phyloP scores from a whole-genome alignment of 2,113 vertebrate species.

The Oryzias woworae region DNA sequence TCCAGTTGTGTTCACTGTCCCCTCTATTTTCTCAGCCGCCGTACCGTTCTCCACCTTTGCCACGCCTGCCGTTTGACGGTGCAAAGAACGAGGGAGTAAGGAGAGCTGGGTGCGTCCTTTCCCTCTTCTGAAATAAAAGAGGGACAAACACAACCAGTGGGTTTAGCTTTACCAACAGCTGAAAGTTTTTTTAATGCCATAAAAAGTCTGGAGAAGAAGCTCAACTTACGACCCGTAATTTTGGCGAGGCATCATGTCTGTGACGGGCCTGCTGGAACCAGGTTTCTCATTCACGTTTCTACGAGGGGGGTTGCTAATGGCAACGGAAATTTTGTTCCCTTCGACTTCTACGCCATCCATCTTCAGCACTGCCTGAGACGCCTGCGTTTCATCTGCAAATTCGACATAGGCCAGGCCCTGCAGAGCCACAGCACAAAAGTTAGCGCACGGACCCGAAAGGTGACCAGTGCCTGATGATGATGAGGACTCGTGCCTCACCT shows the following conservation, averaged over 20 bases:
- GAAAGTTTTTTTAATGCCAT: no score
- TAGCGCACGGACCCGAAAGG: background rate
- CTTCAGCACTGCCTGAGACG: slow-evolving; percentile 91
- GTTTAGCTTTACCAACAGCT: background rate
- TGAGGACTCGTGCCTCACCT: slow-evolving; percentile 75
- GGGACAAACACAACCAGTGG: background rate
- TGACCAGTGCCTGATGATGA: background rate
- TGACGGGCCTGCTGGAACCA: slow-evolving; percentile 46
- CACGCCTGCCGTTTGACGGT: slow-evolving; percentile 72
- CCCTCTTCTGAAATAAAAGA: slow-evolving; percentile 78
- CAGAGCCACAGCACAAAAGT: background rate
- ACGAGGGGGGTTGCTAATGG: slow-evolving; percentile 92
- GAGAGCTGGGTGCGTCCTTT: slow-evolving; percentile 92
- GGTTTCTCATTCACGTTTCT: slow-evolving; percentile 74
- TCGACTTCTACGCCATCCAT: slow-evolving; percentile 85
- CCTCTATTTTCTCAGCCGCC: slow-evolving; percentile 41
- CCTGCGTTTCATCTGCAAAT: slow-evolving; percentile 87
- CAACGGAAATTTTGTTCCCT: slow-evolving; percentile 86
- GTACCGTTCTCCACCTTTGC: slow-evolving; percentile 87
- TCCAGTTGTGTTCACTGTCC: slow-evolving; percentile 18
- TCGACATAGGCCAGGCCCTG: slow-evolving; percentile 97
- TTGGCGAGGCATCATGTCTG: slow-evolving; percentile 71
- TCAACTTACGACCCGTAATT: slow-evolving; percentile 86
- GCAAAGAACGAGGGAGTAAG: slow-evolving; percentile 88
- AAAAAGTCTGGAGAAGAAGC: no score